phyloP scores from a whole-genome alignment of 2,797 vertebrate species.

The Myotis pilosus region DNA sequence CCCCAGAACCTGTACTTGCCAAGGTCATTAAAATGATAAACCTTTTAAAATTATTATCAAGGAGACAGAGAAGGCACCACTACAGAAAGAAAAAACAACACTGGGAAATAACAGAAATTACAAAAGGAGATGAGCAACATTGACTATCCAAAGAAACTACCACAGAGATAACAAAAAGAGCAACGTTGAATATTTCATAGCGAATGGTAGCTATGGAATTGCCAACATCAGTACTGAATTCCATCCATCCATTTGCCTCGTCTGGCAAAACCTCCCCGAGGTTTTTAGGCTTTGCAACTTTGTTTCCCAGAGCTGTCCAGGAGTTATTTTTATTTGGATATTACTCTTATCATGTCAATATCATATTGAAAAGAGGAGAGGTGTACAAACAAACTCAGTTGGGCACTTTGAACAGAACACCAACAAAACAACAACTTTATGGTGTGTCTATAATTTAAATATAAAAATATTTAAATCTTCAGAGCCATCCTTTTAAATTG shows the following conservation, averaged over 20 bases:
- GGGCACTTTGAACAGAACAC: neutral
- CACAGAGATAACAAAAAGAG: neutral
- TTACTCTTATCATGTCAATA: neutral
- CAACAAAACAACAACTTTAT: neutral
- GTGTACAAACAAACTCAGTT: neutral
- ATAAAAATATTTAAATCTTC: neutral
- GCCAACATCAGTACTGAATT: accelerated
- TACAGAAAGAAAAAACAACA: neutral
- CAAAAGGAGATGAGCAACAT: neutral
- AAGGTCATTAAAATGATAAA: neutral
- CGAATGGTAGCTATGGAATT: neutral
- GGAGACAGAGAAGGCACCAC: neutral
- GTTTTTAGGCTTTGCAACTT: neutral
- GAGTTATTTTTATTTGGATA: neutral
- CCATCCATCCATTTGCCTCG: no score
- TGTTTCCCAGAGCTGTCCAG: neutral
- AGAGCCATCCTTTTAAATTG: neutral
- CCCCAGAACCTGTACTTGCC: neutral
- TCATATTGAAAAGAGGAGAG: neutral
- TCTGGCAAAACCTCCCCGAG: neutral
- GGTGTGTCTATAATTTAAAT: neutral
- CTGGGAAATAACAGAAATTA: neutral
- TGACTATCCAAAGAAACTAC: neutral
- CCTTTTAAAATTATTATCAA: neutral
- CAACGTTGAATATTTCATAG: neutral